Evolutionary conservation across 2,888 invertebrate genomes (phyloP).

Genomic region (Harpagoxenus sublaevis): DNA sequence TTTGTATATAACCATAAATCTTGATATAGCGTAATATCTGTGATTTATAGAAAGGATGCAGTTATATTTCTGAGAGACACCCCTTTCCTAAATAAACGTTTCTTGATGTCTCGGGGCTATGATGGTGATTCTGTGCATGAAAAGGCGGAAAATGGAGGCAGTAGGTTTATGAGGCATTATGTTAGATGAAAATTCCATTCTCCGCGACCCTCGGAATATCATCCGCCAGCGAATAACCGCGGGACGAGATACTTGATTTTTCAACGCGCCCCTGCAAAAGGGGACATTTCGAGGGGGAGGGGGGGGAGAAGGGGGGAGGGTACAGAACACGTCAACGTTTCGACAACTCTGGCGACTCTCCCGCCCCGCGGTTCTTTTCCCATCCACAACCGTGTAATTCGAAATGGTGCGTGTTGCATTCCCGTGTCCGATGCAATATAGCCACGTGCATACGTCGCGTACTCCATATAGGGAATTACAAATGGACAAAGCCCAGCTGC

Average conservation of each 20-base stretch:
- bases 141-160: conserved; percentile 43
- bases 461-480: conserved; percentile 76
- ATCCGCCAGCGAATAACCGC: conserved; percentile 33
- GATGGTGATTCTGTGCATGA: conserved; percentile 23
- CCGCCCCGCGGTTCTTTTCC: conserved; percentile 58
- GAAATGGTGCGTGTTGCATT: conserved; percentile 71
- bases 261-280: conserved; percentile 29
- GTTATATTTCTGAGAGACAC: background rate
- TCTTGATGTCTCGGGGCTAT: conserved; percentile 25
- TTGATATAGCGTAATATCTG: background rate
- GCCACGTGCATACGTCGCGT: conserved; percentile 66
- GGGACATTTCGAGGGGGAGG: background rate
- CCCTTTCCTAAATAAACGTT: conserved; percentile 22
- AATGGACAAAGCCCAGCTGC: conserved; percentile 74
- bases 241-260: conserved; percentile 38
- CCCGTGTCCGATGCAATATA: conserved; percentile 73
- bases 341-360: conserved; percentile 53
- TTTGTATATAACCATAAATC: background rate
- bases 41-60: background rate
- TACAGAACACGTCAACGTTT: conserved; percentile 60
- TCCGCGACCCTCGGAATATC: conserved; percentile 41
- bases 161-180: conserved; percentile 45
- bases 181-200: conserved; percentile 53
- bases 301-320: background rate
- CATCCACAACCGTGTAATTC: conserved; percentile 70